Conservation (phyloP, 2,113 vertebrate species). For the Orthonyx spaldingii region DNA sequence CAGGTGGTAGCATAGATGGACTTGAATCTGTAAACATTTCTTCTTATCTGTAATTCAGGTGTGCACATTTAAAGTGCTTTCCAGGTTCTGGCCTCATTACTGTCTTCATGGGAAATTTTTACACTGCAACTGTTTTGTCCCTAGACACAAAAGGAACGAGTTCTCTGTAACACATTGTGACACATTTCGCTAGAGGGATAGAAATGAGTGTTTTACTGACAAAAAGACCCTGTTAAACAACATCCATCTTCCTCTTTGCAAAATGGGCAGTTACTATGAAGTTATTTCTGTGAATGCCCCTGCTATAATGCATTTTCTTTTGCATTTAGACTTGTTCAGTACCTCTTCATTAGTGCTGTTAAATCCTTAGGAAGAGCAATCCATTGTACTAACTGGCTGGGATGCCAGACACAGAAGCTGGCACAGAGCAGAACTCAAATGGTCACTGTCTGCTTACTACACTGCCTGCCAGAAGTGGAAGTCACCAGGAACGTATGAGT, state of each 20-base stretch:
- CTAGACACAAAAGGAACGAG: background rate
- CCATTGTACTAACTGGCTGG: background rate
- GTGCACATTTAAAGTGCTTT: background rate
- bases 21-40: background rate
- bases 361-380: background rate
- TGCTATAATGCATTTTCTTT: background rate
- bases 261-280: background rate
- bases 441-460: background rate
- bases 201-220: background rate
- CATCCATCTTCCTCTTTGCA: background rate
- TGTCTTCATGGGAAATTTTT: background rate
- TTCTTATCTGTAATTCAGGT: background rate
- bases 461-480: background rate
- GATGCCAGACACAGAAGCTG: background rate
- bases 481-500: background rate
- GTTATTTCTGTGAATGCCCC: background rate
- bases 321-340: background rate
- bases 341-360: background rate
- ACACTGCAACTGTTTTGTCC: background rate
- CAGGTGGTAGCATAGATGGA: background rate
- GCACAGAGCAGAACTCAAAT: background rate
- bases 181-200: background rate
- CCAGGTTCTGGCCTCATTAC: background rate
- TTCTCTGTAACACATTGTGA: background rate
- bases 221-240: background rate